Conservation (phyloP, 2,888 invertebrate genomes). For the Odontomyia ornata region DNA sequence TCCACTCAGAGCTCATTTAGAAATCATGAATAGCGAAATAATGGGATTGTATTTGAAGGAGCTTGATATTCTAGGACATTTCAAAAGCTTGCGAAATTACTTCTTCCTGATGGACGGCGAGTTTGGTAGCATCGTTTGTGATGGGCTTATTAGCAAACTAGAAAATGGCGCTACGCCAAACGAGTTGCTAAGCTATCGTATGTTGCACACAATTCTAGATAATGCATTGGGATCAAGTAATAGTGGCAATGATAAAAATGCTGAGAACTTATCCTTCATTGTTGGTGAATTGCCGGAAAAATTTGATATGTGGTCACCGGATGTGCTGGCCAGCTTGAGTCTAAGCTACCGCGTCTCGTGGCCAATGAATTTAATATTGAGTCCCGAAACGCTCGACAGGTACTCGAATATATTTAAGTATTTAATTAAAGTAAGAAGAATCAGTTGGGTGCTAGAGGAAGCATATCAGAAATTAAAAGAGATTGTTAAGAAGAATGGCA, state of each 20-base stretch:
- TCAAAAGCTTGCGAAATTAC: slow-evolving; percentile 78
- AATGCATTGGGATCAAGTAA: slow-evolving; percentile 75
- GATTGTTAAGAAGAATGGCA: slow-evolving; percentile 66
- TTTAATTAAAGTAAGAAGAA: slow-evolving; percentile 76
- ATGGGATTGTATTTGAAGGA: slow-evolving; percentile 75
- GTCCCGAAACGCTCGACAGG: slow-evolving; percentile 73
- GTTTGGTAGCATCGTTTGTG: slow-evolving; percentile 77
- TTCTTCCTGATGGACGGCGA: slow-evolving; percentile 84
- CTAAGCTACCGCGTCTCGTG: slow-evolving; percentile 77
- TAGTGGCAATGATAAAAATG: slow-evolving; percentile 70
- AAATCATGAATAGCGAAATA: slow-evolving; percentile 77
- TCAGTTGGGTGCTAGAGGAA: slow-evolving; percentile 79
- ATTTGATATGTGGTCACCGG: slow-evolving; percentile 73
- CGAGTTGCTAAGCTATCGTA: slow-evolving; percentile 75
- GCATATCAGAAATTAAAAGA: slow-evolving; percentile 74
- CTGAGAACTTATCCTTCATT: slow-evolving; percentile 71
- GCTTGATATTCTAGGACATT: slow-evolving; percentile 71
- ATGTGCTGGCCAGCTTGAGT: slow-evolving; percentile 72
- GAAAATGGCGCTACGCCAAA: slow-evolving; percentile 72
- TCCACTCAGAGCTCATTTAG: slow-evolving; percentile 74
- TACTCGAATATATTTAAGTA: slow-evolving; percentile 81
- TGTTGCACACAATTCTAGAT: slow-evolving; percentile 74
- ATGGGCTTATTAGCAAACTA: slow-evolving; percentile 73
- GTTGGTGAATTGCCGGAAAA: slow-evolving; percentile 70
- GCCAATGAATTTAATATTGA: slow-evolving; percentile 82